These are phyloP conservation scores for Copidosoma aretas DNA, from an alignment of 2,888 invertebrate species.

Conservation along the genomic window DNA sequence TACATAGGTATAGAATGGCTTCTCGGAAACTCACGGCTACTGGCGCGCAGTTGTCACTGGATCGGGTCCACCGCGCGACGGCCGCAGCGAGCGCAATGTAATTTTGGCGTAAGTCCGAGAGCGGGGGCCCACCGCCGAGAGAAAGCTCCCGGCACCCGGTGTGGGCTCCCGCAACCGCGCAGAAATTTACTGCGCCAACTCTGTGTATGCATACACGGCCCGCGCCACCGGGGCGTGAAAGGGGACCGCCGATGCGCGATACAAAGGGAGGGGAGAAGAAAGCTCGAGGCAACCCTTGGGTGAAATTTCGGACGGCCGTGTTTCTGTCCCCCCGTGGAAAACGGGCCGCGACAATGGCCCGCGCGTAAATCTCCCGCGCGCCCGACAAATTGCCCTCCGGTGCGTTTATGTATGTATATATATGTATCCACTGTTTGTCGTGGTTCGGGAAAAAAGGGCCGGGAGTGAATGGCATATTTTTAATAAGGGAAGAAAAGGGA, in stretches of 20 bases:
- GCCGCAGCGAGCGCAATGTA: too few species aligned
- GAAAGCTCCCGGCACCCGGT: too few species aligned
- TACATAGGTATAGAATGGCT: too few species aligned
- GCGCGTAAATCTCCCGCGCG: conserved; percentile 30
- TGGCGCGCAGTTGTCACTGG: too few species aligned
- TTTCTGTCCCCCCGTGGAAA: conserved; percentile 15
- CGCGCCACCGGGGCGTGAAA: neutral
- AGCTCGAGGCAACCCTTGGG: neutral
- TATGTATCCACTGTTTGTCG: neutral
- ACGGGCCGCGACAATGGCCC: conserved; percentile 25
- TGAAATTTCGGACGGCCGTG: too few species aligned
- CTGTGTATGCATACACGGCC: neutral
- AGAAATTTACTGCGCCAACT: too few species aligned
- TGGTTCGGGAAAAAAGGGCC: too few species aligned
- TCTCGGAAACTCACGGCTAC: too few species aligned
- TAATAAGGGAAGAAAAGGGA: neutral
- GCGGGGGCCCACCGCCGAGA: too few species aligned
- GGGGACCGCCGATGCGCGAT: conserved; percentile 22
- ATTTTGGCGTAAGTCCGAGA: too few species aligned
- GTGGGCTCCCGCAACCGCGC: too few species aligned
- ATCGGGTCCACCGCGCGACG: too few species aligned
- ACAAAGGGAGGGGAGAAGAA: conserved; percentile 1
- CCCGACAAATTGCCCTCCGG: conserved; percentile 33
- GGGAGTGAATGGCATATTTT: neutral
- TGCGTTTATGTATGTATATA: conserved; percentile 18